A percentile compares a stretch with the other conserved stretches of the same genome.
Evolutionary conservation across 2,888 invertebrate species (phyloP).

Genomic region (Chromoteleia sp.): DNA sequence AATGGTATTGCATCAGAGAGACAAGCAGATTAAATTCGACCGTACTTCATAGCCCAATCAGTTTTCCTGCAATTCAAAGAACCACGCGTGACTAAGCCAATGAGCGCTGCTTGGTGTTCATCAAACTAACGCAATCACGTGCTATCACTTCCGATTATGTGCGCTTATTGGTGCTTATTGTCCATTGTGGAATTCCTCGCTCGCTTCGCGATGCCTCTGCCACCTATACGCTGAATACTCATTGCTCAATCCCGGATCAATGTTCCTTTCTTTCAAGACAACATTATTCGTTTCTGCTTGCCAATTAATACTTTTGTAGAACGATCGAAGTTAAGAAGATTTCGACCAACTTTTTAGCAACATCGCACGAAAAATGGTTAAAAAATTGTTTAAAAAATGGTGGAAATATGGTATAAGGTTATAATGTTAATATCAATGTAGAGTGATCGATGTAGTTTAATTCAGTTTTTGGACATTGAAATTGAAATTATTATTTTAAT

Average conservation of each 20-base stretch:
- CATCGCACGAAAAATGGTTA: no score
- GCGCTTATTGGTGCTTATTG: slow-evolving; percentile 63
- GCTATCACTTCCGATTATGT: slow-evolving; percentile 68
- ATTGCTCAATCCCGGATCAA: slow-evolving; percentile 62
- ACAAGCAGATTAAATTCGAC: slow-evolving; percentile 49
- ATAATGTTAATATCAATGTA: no score
- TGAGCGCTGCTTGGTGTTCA: slow-evolving; percentile 44
- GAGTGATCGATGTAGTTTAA: no score
- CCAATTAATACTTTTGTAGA: no score
- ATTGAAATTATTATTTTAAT: no score
- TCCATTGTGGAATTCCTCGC: slow-evolving; percentile 61
- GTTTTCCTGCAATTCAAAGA: slow-evolving; percentile 41
- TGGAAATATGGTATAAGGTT: no score
- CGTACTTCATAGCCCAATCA: slow-evolving; percentile 37
- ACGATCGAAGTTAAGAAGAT: no score
- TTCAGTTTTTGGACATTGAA: no score
- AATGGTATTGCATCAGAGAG: slow-evolving; percentile 30
- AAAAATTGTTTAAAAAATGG: no score
- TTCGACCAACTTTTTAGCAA: no score
- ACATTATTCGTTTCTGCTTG: slow-evolving; percentile 2
- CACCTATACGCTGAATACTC: slow-evolving; percentile 27
- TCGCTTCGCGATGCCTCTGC: slow-evolving; percentile 23
- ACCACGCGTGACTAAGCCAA: slow-evolving; percentile 58
- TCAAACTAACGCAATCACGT: slow-evolving; percentile 61
- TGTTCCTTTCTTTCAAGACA: slow-evolving; percentile 22